Conservation (phyloP, 1,140 invertebrate species). For the Gonioctena quinquepunctata region DNA sequence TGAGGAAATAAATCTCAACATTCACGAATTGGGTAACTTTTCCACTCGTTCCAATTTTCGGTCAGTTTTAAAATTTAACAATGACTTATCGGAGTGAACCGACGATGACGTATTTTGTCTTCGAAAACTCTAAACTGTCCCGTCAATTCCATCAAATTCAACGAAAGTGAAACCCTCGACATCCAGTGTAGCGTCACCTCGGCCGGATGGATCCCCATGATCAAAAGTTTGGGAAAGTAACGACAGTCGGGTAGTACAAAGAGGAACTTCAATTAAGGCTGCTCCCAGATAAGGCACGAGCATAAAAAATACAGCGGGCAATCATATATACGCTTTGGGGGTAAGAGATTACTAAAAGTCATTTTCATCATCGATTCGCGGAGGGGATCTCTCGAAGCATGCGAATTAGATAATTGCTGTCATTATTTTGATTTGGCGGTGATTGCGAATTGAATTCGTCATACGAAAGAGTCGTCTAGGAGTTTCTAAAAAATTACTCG, state of each 20-base stretch:
- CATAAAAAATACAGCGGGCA: neutral
- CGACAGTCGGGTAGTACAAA: neutral
- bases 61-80: too few species aligned
- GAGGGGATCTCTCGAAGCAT: neutral
- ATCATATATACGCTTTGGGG: neutral
- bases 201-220: neutral
- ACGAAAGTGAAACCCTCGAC: neutral
- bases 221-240: neutral
- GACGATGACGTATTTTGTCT: too few species aligned
- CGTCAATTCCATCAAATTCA: neutral
- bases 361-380: neutral
- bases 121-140: too few species aligned
- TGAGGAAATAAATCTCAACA: too few species aligned
- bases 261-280: neutral
- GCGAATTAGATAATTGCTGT: neutral
- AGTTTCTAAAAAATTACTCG: too few species aligned
- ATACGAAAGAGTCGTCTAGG: too few species aligned
- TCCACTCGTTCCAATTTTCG: too few species aligned
- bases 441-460: too few species aligned
- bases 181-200: neutral
- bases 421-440: neutral
- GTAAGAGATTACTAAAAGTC: constrained; percentile 19
- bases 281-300: neutral
- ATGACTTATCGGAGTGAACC: too few species aligned
- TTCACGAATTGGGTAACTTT: too few species aligned